Evolutionary conservation across 1,140 invertebrate genomes (phyloP), one percentile per base, ranked within the genome.

Genomic region (Anoplolepis gracilipes): DNA sequence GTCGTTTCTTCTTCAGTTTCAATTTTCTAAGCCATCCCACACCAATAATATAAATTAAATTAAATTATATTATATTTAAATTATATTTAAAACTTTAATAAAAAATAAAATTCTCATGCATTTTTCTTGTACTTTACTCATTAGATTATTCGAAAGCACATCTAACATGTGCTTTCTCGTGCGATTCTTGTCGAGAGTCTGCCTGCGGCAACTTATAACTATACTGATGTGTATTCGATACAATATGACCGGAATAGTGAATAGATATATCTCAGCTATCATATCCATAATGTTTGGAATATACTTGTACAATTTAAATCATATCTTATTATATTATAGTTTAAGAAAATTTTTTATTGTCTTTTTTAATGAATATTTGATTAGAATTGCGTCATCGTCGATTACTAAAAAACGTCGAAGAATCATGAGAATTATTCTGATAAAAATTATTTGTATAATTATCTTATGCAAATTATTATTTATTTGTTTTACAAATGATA

Each of bases 131-230:
- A 28, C 46, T 49, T 49, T 49, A 36, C 3, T 36, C 10, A 33
- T 65, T 22, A n/a, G 33, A 72, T 82, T 59, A 61, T 36, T 72
- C 25, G 36, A n/a, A n/a, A n/a, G n/a, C n/a, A n/a, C 53, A 42
- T 82, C 67, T n/a, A 61, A 25, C 53, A 16, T 82, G 39, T 61
- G 78, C 25, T 61, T 73, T 59, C 36, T 39, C 55, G 11, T 22
- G 78, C 67, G 53, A 59, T 69, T 42, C 67, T 28, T n/a, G n/a
- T 72, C 8, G 53, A 72, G 25, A 72, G 25, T 30, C 36, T 57
- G 65, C 69, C 36, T 28, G 13, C 28, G 55, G 16, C 25, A 8
- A 42, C 1, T 61, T 33, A 19, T 19, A 69, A 79, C 30, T 28
- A 22, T 55, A 28, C 19, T 39, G n/a, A 57, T 53, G 42, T 55